Evolutionary conservation across 2,888 invertebrate species (phyloP), one percentile per base, ranked within the genome.

Genomic region (Tenthredo livida): DNA sequence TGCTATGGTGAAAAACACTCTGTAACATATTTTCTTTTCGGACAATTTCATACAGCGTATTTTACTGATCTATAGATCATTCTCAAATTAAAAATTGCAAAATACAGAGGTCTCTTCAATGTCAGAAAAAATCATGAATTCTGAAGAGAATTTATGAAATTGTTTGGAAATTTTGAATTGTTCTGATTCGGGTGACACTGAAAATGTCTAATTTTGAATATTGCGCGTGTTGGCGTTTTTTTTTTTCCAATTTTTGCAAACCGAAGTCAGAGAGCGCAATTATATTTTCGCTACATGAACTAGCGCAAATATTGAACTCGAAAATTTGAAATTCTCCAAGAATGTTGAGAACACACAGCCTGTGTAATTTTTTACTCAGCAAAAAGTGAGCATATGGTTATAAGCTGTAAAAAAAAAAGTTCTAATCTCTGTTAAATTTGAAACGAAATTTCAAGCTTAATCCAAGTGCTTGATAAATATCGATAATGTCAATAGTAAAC

Each of bases 381-480:
- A 25, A 75, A n/a, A 25, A 47, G 5, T 25, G 47, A 25, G 12
- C 75, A 75, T 75, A 75, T 75, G 75, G 47, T 21, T 43, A 17
- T 25, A 33, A 29, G 77, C 77, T 29, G 54, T 29, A 33, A 77
- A 54, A 50, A 77, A 77, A 77, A 77, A 33, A 77, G 54, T 54
- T 73, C 72, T 77, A 50, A 80, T 80, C 61, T 40, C 40, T 37
- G 5, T n/a, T 40, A 21, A 9, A 80, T 61, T 37, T 40, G 25
- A 61, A 25, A 80, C 40, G 40, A 40, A 40, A 61, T 61, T 80
- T 80, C 37, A 21, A 40, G 37, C 58, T 3, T 47, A 61, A 61
- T 40, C 61, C n/a, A 58, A 80, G 80, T 80, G 80, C 25, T 80
- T 80, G 80, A 61, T 80, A 80, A 80, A 80, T 61, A 80, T 80